A percentile compares a stretch with the other conserved stretches of the same genome.
Evolutionary conservation across 2,797 vertebrate genomes (phyloP).

Genomic region (Furcifer pardalis): DNA sequence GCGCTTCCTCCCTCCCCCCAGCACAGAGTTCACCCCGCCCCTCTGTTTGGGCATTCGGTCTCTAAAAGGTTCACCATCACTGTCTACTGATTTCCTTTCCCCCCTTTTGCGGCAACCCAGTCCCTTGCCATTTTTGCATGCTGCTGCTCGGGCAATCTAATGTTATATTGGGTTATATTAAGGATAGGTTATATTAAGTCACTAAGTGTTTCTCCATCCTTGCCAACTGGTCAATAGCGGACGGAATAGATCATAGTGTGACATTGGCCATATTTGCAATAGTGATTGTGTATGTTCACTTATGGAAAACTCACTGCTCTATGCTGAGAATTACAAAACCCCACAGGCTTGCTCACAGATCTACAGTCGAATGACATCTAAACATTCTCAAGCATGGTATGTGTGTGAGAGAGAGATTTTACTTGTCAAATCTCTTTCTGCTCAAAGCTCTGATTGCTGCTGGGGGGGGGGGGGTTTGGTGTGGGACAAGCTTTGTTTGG

Average conservation of each 20-base stretch:
- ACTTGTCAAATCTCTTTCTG: background rate
- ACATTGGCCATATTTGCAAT: background rate
- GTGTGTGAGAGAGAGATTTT: too few relatives aligned
- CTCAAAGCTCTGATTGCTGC: accelerated
- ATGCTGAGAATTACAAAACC: background rate
- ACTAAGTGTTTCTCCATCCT: background rate
- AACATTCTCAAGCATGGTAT: background rate
- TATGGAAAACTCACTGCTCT: background rate
- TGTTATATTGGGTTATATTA: too few relatives aligned
- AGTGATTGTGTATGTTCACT: background rate
- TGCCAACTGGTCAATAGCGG: background rate
- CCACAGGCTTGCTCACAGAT: background rate
- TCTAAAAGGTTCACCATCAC: too few relatives aligned
- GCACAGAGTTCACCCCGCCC: too few relatives aligned
- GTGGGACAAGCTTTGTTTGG: background rate
- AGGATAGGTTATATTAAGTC: too few relatives aligned
- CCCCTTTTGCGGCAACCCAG: too few relatives aligned
- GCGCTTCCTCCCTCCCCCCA: too few relatives aligned
- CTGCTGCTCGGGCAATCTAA: too few relatives aligned
- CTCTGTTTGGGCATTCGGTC: too few relatives aligned
- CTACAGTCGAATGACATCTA: background rate
- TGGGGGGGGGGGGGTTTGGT: accelerated
- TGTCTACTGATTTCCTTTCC: too few relatives aligned
- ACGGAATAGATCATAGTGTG: background rate
- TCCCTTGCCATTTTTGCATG: too few relatives aligned